Evolutionary conservation across 2,888 invertebrate genomes (phyloP), one percentile per base, ranked within the genome.

Genomic region (Erebia aethiops): DNA sequence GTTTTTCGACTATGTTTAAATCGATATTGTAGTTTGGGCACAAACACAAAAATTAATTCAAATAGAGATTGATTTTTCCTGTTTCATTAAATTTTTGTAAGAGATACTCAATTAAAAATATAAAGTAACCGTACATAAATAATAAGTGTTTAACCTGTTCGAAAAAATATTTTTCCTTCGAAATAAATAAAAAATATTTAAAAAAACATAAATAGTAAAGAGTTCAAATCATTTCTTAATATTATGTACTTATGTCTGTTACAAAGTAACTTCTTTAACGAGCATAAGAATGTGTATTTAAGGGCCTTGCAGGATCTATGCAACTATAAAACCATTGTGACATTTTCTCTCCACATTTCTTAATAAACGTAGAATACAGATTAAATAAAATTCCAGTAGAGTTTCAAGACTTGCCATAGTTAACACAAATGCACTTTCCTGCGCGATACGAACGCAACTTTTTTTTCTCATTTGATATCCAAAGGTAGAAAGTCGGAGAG

Each of bases 401-500:
- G 3, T 18, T 7, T 21, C 46, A 49, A 62, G 46, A 58, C 58
- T 49, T 35, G 49, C 57, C 67, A 13, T 58, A 35, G 35, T 35
- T 35, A 7, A 49, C 67, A 56, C 43, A 58, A 46, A 58, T 43
- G 58, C 57, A 46, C 67, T 67, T 67, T 67, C 67, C 49, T 58
- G 67, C 57, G 57, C 49, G 63, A 14, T 26, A 46, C 18, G 21
- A 35, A 49, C 41, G 54, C 21, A 43, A 58, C n/a, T 46, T 66
- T 57, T 66, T 65, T 49, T 49, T 62, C 62, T 62, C 43, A 26
- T 57, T 43, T 46, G 49, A 67, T 10, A 21, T 9, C 46, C 56
- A 43, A 54, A 46, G 43, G 54, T 49, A 49, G 67, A 67, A 67
- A 67, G 76, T 78, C 71, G 63, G n/a, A 7, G 26, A 14, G 49